Base-by-base conservation (phyloP, 2,888 invertebrate genomes). In the Chelonus formosanus region DNA sequence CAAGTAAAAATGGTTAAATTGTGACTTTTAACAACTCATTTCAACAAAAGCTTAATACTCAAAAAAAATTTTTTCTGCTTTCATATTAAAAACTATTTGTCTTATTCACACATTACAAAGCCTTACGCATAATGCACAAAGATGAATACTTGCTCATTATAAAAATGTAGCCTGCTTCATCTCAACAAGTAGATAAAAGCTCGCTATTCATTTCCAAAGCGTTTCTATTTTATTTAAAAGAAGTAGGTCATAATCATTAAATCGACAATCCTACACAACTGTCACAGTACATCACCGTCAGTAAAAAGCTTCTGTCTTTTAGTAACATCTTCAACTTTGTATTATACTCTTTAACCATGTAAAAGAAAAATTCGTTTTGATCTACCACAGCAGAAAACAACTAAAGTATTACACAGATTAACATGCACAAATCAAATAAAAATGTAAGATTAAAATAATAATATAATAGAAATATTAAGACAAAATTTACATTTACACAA, bases 211-310 rank as follows among this genome's bases (percentile, higher is more conserved):
- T 68, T 57, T 63, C 53, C 43, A 63, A 67, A 61, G 65, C 69
- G 67, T 58, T 66, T 71, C 71, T 74, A 67, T 70, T 72, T 74
- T 69, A 73, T 50, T 40, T 53, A 53, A 20, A 53, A 75, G 76
- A 81, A 79, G 75, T 79, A 45, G 80, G 78, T 80, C 80, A 77
- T 75, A 75, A 78, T 78, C 78, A 79, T 80, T 79, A 77, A 71
- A 73, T 70, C 71, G 52, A 52, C 61, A 61, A 43, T n/a, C 32
- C 20, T 32, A 52, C 20, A 52, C 34, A 52, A 8, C 31, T 32
- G 32, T 7, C 8, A 32, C 5, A 32, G 8, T 32, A 34, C 31
- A 32, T 52, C 6, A 31, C 34, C 32, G 31, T 5, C 32, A 52
- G 5, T 7, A 52, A 32, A 31, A 52, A 52, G 34, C 31, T 52